Percentiles rank a stretch among this genome's conserved stretches.
Conservation (phyloP, 2,113 vertebrate species). For the Poecile atricapillus region DNA sequence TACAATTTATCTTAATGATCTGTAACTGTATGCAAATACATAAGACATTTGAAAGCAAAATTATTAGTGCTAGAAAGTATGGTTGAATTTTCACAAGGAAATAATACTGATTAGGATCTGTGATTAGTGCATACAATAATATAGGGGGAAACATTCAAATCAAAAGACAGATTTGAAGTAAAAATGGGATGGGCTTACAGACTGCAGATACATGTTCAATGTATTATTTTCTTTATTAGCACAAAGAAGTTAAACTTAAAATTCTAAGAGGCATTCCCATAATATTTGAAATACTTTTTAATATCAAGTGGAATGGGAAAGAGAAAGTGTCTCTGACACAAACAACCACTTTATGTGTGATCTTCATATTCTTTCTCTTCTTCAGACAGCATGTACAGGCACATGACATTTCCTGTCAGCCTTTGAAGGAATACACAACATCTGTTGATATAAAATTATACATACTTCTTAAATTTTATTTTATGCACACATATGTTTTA, state of each 20-base stretch:
- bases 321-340: not conserved
- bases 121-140: not conserved
- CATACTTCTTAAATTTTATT: not conserved
- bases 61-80: not conserved
- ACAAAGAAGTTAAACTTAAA: not conserved
- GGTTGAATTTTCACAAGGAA: not conserved
- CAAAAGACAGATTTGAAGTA: not conserved
- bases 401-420: not conserved
- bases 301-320: not conserved
- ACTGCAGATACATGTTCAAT: not conserved
- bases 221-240: not conserved
- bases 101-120: not conserved
- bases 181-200: not conserved
- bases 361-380: not conserved
- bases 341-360: not conserved
- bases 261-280: not conserved
- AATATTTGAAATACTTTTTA: not conserved
- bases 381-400: not conserved
- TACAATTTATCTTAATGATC: not conserved
- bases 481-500: not conserved
- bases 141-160: not conserved
- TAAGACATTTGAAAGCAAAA: not conserved
- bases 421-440: not conserved
- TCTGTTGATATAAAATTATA: not conserved
- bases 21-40: not conserved